phyloP scores from a whole-genome alignment of 2,113 vertebrate species.

The Excalfactoria chinensis region DNA sequence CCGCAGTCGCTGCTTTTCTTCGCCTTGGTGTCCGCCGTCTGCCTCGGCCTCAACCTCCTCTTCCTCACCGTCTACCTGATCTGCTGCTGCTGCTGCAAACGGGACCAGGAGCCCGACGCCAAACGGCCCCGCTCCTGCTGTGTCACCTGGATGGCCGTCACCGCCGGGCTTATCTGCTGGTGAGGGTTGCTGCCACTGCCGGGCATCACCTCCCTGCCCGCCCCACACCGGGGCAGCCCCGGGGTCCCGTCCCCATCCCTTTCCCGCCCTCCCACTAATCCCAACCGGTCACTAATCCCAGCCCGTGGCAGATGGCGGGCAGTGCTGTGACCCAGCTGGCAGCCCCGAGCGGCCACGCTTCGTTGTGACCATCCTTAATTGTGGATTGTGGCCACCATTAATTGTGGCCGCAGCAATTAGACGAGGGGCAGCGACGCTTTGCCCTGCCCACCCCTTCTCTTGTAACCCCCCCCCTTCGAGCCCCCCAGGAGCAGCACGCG shows the following conservation, averaged over 20 bases:
- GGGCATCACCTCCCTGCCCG: background rate
- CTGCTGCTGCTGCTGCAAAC: slow-evolving; percentile 88
- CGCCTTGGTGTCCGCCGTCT: slow-evolving; percentile 85
- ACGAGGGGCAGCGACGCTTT: background rate
- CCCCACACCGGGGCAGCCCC: background rate
- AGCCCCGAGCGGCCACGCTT: background rate
- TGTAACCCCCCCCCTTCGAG: fast-evolving
- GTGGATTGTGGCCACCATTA: background rate
- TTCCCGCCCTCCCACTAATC: slow-evolving; percentile 17
- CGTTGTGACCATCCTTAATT: background rate
- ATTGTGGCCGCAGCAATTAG: background rate
- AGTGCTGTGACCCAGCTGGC: slow-evolving; percentile 48
- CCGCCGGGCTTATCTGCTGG: slow-evolving; percentile 92
- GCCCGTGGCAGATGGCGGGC: slow-evolving; percentile 45
- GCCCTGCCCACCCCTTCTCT: fast-evolving
- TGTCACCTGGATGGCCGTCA: slow-evolving; percentile 90
- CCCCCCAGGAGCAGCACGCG: background rate
- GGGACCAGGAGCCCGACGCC: slow-evolving; percentile 73
- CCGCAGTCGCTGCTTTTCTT: slow-evolving; percentile 90
- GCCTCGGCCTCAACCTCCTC: slow-evolving; percentile 91
- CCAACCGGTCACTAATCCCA: slow-evolving; percentile 40
- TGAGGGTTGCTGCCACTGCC: slow-evolving; percentile 63
- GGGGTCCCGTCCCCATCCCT: background rate
- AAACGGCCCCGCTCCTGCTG: slow-evolving; percentile 88
- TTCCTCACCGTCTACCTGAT: slow-evolving; percentile 87